Percentiles rank a stretch among this genome's conserved stretches.
phyloP scores from a whole-genome alignment of 2,113 vertebrate species.

The Lampris incognitus region DNA sequence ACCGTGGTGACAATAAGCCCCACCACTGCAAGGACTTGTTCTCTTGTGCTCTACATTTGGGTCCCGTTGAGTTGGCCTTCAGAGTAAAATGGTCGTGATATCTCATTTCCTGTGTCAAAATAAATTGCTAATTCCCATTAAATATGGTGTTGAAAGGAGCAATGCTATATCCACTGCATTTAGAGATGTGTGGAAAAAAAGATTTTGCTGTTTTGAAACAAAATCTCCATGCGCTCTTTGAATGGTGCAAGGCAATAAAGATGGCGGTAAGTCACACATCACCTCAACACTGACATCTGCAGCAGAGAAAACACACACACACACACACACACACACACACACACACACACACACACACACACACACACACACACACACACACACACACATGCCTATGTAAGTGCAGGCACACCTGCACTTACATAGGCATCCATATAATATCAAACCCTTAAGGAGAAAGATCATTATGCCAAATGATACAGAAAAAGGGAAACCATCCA shows the following conservation, averaged over 20 bases:
- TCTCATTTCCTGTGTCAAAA: neutral
- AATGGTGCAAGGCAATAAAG: slow-evolving; percentile 51
- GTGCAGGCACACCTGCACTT: neutral
- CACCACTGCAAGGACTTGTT: slow-evolving; percentile 57
- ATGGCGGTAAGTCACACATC: slow-evolving; percentile 43
- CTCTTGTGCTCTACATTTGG: slow-evolving; percentile 45
- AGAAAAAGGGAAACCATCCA: slow-evolving; percentile 1
- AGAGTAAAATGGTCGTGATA: neutral
- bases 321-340: slow-evolving; percentile 14
- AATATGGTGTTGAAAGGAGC: neutral
- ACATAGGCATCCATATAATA: neutral
- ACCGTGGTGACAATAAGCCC: slow-evolving; percentile 58
- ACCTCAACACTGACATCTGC: slow-evolving; percentile 60
- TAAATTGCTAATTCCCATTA: too few species aligned
- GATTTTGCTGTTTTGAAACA: slow-evolving; percentile 51
- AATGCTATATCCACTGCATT: neutral
- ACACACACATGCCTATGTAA: slow-evolving; percentile 4
- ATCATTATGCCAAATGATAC: too few species aligned
- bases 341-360: slow-evolving; percentile 25
- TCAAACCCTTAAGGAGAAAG: too few species aligned
- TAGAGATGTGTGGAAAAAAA: neutral
- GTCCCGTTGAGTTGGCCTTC: slow-evolving; percentile 34
- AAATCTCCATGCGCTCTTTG: slow-evolving; percentile 37
- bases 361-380: slow-evolving; percentile 2
- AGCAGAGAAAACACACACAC: slow-evolving; percentile 19